These are phyloP conservation scores for Atrina japonica DNA, from an alignment of 2,888 invertebrate species.

Conservation along the genomic window DNA sequence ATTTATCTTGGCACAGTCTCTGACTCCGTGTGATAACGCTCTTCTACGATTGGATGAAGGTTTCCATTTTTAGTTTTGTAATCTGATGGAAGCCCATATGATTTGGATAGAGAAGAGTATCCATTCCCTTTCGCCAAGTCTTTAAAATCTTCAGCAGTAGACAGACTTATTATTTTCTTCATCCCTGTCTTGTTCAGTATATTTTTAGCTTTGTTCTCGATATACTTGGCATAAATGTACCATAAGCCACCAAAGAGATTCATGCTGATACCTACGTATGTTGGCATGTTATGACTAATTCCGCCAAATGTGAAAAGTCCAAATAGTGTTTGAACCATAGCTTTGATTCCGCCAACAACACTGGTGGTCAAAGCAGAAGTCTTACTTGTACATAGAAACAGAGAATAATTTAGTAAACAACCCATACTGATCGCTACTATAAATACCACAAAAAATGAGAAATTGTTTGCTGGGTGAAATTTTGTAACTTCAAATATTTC, in stretches of 20 bases:
- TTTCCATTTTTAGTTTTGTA: neutral
- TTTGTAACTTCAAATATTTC: constrained; percentile 61
- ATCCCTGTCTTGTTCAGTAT: constrained; percentile 43
- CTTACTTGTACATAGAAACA: constrained; percentile 81
- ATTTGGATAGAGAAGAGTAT: neutral
- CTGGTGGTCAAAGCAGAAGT: constrained; percentile 82
- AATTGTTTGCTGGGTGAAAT: constrained; percentile 47
- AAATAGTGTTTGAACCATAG: constrained; percentile 80
- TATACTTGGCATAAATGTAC: constrained; percentile 79
- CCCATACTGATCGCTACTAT: constrained; percentile 74
- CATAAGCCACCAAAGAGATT: constrained; percentile 79
- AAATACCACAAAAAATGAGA: constrained; percentile 75
- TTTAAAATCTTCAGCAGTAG: constrained; percentile 61
- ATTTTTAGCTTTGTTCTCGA: constrained; percentile 55
- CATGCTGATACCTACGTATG: constrained; percentile 78
- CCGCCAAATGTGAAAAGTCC: constrained; percentile 82
- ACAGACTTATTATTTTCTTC: constrained; percentile 67
- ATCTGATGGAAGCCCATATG: too few relatives aligned
- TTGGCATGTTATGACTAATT: constrained; percentile 76
- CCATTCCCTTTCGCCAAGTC: constrained; percentile 29
- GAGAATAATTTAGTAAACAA: constrained; percentile 80
- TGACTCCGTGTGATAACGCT: neutral
- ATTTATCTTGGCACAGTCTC: too few relatives aligned
- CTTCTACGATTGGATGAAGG: constrained; percentile 28
- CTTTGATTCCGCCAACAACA: constrained; percentile 80